Evolutionary conservation across 37 sponge, comb jelly and placozoan species (phyloP), one percentile per base, ranked within the genome.

Genomic region (Aphrocallistes beatrix): DNA sequence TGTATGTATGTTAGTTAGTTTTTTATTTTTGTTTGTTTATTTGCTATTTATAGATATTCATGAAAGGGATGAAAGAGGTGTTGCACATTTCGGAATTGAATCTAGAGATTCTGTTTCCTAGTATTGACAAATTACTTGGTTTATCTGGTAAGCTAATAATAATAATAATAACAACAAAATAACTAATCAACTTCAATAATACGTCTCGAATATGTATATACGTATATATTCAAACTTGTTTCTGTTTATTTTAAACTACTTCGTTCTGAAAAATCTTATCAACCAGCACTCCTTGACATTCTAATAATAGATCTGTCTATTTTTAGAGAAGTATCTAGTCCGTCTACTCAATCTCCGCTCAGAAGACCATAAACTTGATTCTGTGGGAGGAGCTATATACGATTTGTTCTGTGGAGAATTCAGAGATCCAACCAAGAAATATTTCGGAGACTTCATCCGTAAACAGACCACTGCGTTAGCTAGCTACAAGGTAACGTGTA

Each of bases 101-200:
- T 60, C n/a, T 60, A 60, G 75, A 60, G n/a, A 30, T 60, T 60
- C 34, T 60, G n/a, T 60, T 60, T 30, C 75, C 75, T 32, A 60
- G n/a, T 19, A 60, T 60, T 19, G 75, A 60, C 10, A 30, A 60
- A 25, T 6, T 60, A 6, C 75, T 60, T 6, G 1, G 6, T 32
- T 30, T 60, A 19, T 60, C 75, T 60, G 75, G 75, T 60, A 25
- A 60, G 75, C 8, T 19, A 60, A 16, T n/a, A n/a, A n/a, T n/a
- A n/a, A n/a, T n/a, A n/a, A n/a, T n/a, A n/a, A n/a, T n/a, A n/a
- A n/a, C n/a, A n/a, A n/a, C n/a, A n/a, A n/a, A n/a, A n/a, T n/a
- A n/a, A n/a, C n/a, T n/a, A n/a, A n/a, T n/a, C n/a, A n/a, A n/a
- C n/a, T n/a, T n/a, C n/a, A n/a, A n/a, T n/a, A n/a, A n/a, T n/a